Base-by-base conservation (phyloP, 2,113 vertebrate genomes). In the Grammomys dolichurus region DNA sequence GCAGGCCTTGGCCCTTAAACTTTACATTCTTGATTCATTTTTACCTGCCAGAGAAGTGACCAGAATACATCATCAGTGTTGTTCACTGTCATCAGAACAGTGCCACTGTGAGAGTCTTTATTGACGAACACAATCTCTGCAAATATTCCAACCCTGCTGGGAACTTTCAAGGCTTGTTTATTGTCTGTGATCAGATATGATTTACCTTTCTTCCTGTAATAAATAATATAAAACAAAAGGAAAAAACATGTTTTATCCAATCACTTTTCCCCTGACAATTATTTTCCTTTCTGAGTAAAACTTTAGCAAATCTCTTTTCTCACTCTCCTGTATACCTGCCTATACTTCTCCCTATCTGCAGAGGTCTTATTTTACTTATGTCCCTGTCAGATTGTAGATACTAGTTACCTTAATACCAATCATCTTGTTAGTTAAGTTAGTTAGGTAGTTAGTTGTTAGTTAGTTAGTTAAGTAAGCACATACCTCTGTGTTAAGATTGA, bases 241-340 rank as follows among this genome's bases (percentile, higher is more conserved):
- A 13, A 95, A 91, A 65, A 48, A 78, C 31, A 78, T 46, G 40
- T 89, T 75, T 95, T 40, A 93, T 90, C 77, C 87, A 93, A 86
- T 48, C 81, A 31, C 51, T 95, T 96, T 77, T 43, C 40, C 60
- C 86, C 12, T 91, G 82, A 20, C 63, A 88, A 10, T 93, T 82
- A 54, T 48, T 82, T 94, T 33, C 77, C 77, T 65, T 95, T 70
- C 63, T 51, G 54, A 70, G 56, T 69, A 94, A 73, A 36, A 75
- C 78, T 51, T 81, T 36, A 33, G 36, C 72, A 56, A 67, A 60
- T 16, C 11, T 48, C 63, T 31, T 81, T 90, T 36, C 46, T 93
- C 28, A 46, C 4, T 75, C 10, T 20, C 1, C 8, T 26, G 2
- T 54, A 31, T 46, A 40, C 51, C 65, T 84, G 28, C 56, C 36